Evolutionary conservation across 2,888 invertebrate species (phyloP).

Genomic region (Acleris holmiana): DNA sequence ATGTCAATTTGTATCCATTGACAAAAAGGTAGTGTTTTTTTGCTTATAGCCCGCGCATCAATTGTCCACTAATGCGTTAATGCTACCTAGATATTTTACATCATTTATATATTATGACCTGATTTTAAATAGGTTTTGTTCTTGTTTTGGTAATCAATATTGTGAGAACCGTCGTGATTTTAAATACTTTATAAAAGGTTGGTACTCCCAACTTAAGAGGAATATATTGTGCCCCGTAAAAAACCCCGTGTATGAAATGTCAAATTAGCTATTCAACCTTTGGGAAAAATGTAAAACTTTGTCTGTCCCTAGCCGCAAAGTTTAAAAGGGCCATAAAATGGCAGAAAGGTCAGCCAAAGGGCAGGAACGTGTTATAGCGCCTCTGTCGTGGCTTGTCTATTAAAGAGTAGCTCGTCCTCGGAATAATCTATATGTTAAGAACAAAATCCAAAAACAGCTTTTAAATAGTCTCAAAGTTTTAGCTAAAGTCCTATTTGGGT

Average conservation of each 20-base stretch:
- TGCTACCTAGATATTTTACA: constrained; percentile 6
- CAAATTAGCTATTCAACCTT: constrained; percentile 19
- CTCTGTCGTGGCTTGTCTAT: constrained; percentile 41
- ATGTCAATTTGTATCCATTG: constrained; percentile 35
- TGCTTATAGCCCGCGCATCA: not conserved
- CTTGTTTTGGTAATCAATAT: too few species aligned
- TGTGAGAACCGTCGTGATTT: too few species aligned
- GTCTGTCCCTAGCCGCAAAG: constrained; percentile 31
- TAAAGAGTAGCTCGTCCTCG: constrained; percentile 39
- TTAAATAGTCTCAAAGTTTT: too few species aligned
- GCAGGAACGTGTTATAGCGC: constrained; percentile 24
- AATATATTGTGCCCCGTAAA: too few species aligned
- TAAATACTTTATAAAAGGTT: too few species aligned
- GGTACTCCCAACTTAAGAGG: too few species aligned
- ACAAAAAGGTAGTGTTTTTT: constrained; percentile 17
- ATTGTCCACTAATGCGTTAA: constrained; percentile 8
- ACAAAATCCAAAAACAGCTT: too few species aligned
- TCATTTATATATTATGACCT: too few species aligned
- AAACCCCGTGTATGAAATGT: constrained; percentile 12
- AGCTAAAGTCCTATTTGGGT: too few species aligned
- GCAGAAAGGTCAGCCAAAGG: constrained; percentile 39
- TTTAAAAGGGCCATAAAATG: constrained; percentile 40
- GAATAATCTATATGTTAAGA: not conserved
- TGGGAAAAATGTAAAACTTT: constrained; percentile 16
- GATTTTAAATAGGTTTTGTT: too few species aligned